Evolutionary conservation across 1,140 invertebrate species (phyloP).

Genomic region (Drosophila mauritiana): DNA sequence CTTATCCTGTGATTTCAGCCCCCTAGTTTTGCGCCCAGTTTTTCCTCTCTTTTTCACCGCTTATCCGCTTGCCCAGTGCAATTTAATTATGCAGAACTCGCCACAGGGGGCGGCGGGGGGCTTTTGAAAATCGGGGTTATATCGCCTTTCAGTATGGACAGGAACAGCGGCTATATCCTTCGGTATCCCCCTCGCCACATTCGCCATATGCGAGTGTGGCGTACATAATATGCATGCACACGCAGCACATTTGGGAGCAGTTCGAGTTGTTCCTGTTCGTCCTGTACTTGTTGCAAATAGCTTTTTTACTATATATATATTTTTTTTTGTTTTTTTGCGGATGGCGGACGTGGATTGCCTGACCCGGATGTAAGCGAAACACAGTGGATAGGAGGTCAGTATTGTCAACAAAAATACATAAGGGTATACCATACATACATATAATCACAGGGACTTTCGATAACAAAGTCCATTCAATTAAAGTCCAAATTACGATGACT

Average conservation of each 20-base stretch:
- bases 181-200: slow-evolving; percentile 3
- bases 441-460: too few species aligned
- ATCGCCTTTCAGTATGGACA: slow-evolving; percentile 26
- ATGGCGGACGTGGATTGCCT: slow-evolving; percentile 48
- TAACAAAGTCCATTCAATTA: too few species aligned
- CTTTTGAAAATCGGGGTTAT: slow-evolving; percentile 6
- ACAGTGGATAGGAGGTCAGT: not conserved
- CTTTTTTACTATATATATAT: not conserved
- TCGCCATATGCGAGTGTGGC: not conserved
- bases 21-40: slow-evolving; percentile 2
- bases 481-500: too few species aligned
- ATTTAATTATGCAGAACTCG: slow-evolving; percentile 56
- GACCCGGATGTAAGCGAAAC: slow-evolving; percentile 47
- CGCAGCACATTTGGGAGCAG: slow-evolving; percentile 74
- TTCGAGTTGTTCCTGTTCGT: slow-evolving; percentile 45
- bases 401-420: not conserved
- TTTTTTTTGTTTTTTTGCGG: slow-evolving; percentile 18
- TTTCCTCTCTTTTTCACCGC: slow-evolving; percentile 19
- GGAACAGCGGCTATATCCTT: slow-evolving; percentile 25
- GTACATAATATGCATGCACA: slow-evolving; percentile 71
- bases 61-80: slow-evolving; percentile 58
- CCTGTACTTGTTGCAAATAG: not conserved
- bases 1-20: slow-evolving; percentile 45
- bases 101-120: not conserved
- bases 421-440: too few species aligned